Evolutionary conservation across 2,888 invertebrate genomes (phyloP), one percentile per base, ranked within the genome.

Genomic region (Stenodema calcarata): DNA sequence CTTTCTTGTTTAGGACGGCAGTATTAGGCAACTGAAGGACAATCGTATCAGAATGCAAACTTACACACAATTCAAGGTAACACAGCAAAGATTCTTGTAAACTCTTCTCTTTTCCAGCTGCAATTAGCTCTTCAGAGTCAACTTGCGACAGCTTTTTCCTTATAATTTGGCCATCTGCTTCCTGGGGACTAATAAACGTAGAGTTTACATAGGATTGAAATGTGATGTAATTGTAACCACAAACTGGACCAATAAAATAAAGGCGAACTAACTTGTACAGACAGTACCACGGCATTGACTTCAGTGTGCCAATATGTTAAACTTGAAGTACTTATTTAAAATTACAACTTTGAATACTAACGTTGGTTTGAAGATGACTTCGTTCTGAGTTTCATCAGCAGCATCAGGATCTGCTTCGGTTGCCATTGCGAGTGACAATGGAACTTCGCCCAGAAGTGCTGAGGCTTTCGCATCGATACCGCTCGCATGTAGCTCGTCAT

Each of bases 1-100:
- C n/a, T n/a, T n/a, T n/a, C n/a, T n/a, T n/a, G n/a, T n/a, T n/a
- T n/a, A n/a, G n/a, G 69, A 76, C 30, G 9, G 44, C 35, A 35
- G 4, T 4, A 35, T 35, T 35, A 35, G 35, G 35, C 2, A 35
- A 35, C 7, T 35, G 35, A 35, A 16, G 12, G 16, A 47, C 3
- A 47, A 16, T 47, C 12, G 16, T 47, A 62, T 23, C 0, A 3
- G 0, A 23, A 84, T 78, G 0, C 18, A n/a, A 42, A 89, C 90
- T 90, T 89, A 91, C 90, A 89, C 95, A 95, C 62, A 95, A 92
- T 90, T 95, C 94, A 11, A 96, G 90, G 90, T 95, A 95, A 0
- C 95, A 92, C 0, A 92, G 91, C 11, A 96, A 91, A 88, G 94
- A 93, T 87, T 93, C 91, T 79, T 93, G 92, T 35, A 95, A 90